Conservation (phyloP, 2,888 invertebrate genomes). For the Aethes cnicana region DNA sequence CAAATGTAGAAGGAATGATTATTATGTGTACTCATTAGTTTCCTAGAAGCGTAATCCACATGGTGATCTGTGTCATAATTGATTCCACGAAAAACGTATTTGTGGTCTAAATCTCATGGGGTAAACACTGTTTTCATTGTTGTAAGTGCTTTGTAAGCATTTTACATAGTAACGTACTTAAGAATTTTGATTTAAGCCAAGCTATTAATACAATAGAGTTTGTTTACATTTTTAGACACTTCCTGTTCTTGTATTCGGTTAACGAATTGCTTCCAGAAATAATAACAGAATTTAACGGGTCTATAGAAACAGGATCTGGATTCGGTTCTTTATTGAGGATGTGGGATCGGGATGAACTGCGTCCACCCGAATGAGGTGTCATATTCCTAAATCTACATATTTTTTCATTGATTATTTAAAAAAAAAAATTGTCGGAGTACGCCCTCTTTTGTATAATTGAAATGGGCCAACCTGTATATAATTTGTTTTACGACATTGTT, state of each 20-base stretch:
- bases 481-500: too few species aligned
- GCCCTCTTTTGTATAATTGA: too few species aligned
- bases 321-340: slow-evolving; percentile 20
- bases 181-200: background rate
- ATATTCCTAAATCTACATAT: background rate
- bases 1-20: too few species aligned
- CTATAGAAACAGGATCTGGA: slow-evolving; percentile 1
- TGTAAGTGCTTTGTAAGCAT: too few species aligned
- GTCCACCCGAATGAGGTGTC: slow-evolving; percentile 17
- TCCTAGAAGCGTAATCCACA: background rate
- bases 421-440: too few species aligned
- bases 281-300: slow-evolving; percentile 9
- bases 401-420: too few species aligned
- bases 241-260: slow-evolving; percentile 1
- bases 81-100: background rate
- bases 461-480: too few species aligned
- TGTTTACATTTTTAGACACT: background rate
- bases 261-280: slow-evolving; percentile 18
- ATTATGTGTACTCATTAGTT: too few species aligned
- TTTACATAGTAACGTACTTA: too few species aligned
- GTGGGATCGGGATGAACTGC: slow-evolving; percentile 1
- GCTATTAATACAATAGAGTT: background rate
- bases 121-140: background rate
- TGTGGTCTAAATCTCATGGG: background rate
- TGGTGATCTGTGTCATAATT: background rate